Base-by-base conservation (phyloP, 2,797 vertebrate species). In the Coccyzus lansbergi region DNA sequence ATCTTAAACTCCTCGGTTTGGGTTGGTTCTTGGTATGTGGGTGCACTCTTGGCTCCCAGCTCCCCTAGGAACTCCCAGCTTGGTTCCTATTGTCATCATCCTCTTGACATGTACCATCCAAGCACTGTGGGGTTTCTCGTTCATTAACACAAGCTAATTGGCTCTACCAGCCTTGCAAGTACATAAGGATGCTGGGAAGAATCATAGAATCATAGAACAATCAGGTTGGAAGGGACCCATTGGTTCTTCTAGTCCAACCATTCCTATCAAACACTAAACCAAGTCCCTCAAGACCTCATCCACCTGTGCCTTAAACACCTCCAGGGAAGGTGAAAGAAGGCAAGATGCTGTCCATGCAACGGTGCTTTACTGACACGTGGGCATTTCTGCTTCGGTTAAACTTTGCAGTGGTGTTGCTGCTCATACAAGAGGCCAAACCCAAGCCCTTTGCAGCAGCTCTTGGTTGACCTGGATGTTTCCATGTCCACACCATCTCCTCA, bases 321-420 rank as follows among this genome's bases (percentile, higher is more conserved):
- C n/a, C n/a, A n/a, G n/a, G n/a, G n/a, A n/a, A n/a, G n/a, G n/a
- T n/a, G n/a, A n/a, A n/a, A n/a, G 33, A 21, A 24, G 31, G 55
- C 36, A 74, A 67, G 67, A 40, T 0, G 2, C 26, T 4, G 1
- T 42, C 34, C 1, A 0, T 49, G n/a, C 31, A 22, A 62, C 0
- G 0, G 7, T 14, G 29, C 17, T 48, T 22, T 60, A 67, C 51
- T 3, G 2, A 6, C 46, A 42, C 7, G 4, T 0, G 9, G 34
- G 59, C 10, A 18, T 16, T 17, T 31, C 59, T 55, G 40, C 15
- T 36, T 60, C 44, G 1, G 0, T 55, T 4, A 1, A 17, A 22
- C 28, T 52, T 22, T 63, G 42, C 11, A 19, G 1, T 29, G 63
- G 13, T 33, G 15, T 10, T 62, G 38, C 34, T 86, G 38, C 36